Evolutionary conservation across 2,113 vertebrate species (phyloP).

Genomic region (Mirza zaza): DNA sequence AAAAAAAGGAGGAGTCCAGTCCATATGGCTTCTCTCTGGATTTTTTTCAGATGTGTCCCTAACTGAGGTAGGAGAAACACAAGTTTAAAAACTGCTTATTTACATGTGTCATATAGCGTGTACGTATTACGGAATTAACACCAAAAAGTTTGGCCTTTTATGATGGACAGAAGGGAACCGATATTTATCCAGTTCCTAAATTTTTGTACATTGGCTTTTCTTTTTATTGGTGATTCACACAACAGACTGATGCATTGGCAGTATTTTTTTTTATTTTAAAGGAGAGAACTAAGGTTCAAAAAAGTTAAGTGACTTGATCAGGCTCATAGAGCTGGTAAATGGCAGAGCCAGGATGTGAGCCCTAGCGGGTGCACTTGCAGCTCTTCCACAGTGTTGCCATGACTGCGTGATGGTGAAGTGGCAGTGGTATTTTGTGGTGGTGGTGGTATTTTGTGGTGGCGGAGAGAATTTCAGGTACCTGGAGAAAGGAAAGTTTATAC

Average conservation of each 20-base stretch:
- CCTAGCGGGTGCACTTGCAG: fast-evolving
- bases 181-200: background rate
- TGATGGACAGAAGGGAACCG: background rate
- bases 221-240: background rate
- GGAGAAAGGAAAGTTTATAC: background rate
- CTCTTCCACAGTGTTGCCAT: fast-evolving
- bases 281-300: background rate
- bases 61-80: background rate
- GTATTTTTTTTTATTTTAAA: slow-evolving; percentile 6
- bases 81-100: background rate
- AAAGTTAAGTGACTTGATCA: background rate
- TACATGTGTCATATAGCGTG: fast-evolving
- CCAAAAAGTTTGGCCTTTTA: background rate
- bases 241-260: background rate
- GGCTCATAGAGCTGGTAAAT: too few relatives aligned
- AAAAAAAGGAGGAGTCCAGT: too few relatives aligned
- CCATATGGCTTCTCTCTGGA: background rate
- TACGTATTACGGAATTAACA: fast-evolving
- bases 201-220: background rate
- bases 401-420: background rate
- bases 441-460: background rate
- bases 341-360: too few relatives aligned
- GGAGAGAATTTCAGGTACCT: background rate
- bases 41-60: background rate
- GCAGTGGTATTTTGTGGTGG: background rate